Conservation (phyloP, 2,113 vertebrate genomes). For the Spea multiplicata region DNA sequence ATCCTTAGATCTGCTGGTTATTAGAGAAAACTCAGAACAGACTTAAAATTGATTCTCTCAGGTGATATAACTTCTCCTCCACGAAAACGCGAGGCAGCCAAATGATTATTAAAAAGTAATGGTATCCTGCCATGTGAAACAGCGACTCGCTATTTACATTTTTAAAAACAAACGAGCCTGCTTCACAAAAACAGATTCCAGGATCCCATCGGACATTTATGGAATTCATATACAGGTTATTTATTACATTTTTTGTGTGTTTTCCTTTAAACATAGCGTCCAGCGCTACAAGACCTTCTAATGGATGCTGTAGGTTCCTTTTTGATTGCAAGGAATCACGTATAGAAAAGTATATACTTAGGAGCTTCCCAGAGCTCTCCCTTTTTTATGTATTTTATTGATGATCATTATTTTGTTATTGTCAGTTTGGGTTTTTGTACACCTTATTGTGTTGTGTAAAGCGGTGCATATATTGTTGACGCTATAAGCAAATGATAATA, state of each 20-base stretch:
- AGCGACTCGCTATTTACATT: conserved; percentile 42
- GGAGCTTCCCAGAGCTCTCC: too few species aligned
- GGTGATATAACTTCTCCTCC: conserved; percentile 47
- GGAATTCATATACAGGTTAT: conserved; percentile 2
- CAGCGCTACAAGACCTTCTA: neutral
- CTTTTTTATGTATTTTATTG: too few species aligned
- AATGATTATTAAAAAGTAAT: conserved; percentile 49
- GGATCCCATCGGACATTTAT: neutral
- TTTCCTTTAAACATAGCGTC: neutral
- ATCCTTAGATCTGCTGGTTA: conserved; percentile 48
- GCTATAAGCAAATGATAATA: too few species aligned
- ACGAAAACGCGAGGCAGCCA: conserved; percentile 46
- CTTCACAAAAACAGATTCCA: conserved; percentile 17
- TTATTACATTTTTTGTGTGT: conserved; percentile 5
- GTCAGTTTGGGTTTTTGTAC: too few species aligned
- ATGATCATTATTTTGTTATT: too few species aligned
- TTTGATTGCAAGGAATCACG: neutral
- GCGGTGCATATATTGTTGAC: too few species aligned
- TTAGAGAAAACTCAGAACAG: conserved; percentile 49
- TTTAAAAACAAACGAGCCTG: conserved; percentile 31
- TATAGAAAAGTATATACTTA: neutral
- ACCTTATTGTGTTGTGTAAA: too few species aligned
- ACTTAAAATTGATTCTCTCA: conserved; percentile 50
- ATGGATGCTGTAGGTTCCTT: neutral
- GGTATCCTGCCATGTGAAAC: conserved; percentile 46